Percentiles rank a stretch among this genome's conserved stretches.
Conservation (phyloP, 1,140 invertebrate genomes). For the Leptoteleia sp. region DNA sequence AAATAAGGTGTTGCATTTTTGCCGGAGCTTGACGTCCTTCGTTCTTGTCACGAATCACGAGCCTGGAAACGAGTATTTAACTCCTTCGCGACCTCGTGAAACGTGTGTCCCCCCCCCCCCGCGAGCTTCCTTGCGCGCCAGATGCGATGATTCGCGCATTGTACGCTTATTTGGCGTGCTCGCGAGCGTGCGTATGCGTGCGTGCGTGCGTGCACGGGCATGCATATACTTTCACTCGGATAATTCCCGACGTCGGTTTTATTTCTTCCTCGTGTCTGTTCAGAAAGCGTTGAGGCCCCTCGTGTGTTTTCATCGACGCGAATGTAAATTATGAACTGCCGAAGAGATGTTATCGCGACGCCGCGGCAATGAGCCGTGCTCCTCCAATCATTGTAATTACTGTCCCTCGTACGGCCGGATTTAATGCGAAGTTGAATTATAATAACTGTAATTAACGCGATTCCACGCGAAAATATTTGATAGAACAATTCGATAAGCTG, state of each 20-base stretch:
- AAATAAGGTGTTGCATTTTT: conserved; percentile 65
- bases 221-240: conserved; percentile 61
- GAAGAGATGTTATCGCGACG: conserved; percentile 66
- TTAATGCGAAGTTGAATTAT: conserved; percentile 66
- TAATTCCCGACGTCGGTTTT: conserved; percentile 43
- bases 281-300: conserved; percentile 60
- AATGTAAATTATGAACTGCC: conserved; percentile 63
- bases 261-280: conserved; percentile 60
- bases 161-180: conserved; percentile 54
- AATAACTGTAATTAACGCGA: conserved; percentile 68
- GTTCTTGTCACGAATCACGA: conserved; percentile 60
- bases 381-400: conserved; percentile 65
- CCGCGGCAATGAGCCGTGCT: conserved; percentile 65
- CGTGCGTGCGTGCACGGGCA: neutral
- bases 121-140: conserved; percentile 43
- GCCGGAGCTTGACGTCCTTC: conserved; percentile 64
- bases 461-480: conserved; percentile 67
- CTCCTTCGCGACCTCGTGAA: conserved; percentile 61
- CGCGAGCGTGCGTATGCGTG: conserved; percentile 9
- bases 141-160: conserved; percentile 65
- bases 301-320: conserved; percentile 60
- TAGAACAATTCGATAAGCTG: conserved; percentile 69
- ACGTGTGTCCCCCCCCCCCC: conserved; percentile 47
- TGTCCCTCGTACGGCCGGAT: conserved; percentile 58
- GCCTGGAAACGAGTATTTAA: conserved; percentile 63